Percentiles rank a stretch among this genome's conserved stretches.
These are phyloP conservation scores for Chelonus insularis DNA, from an alignment of 1,140 invertebrate species.

Conservation along the genomic window DNA sequence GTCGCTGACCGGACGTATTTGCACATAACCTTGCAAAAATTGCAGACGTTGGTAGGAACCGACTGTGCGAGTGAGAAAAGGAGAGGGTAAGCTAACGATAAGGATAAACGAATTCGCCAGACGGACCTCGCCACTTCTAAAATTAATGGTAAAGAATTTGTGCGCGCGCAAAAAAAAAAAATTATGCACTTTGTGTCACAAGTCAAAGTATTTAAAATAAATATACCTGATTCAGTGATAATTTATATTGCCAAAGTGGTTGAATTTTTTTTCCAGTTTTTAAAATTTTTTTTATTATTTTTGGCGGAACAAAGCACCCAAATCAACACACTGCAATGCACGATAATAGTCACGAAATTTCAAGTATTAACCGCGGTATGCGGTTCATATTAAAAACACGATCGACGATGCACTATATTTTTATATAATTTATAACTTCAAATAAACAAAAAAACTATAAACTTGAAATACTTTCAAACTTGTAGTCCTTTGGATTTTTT, in stretches of 20 bases:
- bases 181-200: not conserved
- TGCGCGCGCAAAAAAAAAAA: conserved; percentile 13
- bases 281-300: conserved; percentile 7
- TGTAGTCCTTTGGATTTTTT: no score
- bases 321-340: conserved; percentile 29
- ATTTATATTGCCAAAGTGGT: not conserved
- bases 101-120: conserved; percentile 17
- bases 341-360: conserved; percentile 23
- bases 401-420: conserved; percentile 5
- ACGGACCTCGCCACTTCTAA: conserved; percentile 21
- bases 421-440: not conserved
- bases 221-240: conserved; percentile 12
- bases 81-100: conserved; percentile 4
- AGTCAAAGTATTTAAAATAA: conserved; percentile 2
- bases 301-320: conserved; percentile 19
- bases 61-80: not conserved
- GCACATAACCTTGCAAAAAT: conserved; percentile 32
- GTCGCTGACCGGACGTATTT: conserved; percentile 36
- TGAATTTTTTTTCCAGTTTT: not conserved
- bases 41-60: conserved; percentile 23
- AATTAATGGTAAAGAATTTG: conserved; percentile 21
- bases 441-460: conserved; percentile 1
- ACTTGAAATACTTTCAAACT: not conserved
- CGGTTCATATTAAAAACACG: conserved; percentile 24
- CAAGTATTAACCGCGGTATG: conserved; percentile 19